Conservation (phyloP, 37 sponge, comb jelly and placozoan species). For the Beroe ovata region DNA sequence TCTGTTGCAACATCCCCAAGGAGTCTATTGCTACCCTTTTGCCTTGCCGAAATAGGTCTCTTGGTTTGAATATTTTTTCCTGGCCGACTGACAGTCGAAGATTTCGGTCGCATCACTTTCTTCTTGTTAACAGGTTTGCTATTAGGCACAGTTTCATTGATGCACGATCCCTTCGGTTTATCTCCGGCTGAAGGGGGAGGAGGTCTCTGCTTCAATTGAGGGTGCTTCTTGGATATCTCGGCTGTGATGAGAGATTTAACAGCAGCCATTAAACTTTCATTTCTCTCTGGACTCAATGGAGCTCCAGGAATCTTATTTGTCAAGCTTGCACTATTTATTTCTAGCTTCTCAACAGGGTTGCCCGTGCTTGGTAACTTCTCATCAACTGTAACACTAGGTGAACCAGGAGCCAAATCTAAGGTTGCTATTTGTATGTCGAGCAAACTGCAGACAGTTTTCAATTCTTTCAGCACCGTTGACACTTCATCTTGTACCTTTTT, state of each 20-base stretch:
- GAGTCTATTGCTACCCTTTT: neutral
- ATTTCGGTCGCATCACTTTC: slow-evolving; percentile 36
- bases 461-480: neutral
- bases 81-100: neutral
- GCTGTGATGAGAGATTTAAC: neutral
- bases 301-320: neutral
- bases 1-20: neutral
- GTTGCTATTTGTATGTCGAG: slow-evolving; percentile 20
- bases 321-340: neutral
- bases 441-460: neutral
- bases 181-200: neutral
- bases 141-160: slow-evolving; percentile 13
- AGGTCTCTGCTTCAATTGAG: neutral
- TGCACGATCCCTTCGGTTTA: neutral
- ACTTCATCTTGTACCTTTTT: slow-evolving; percentile 34
- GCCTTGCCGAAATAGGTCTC: slow-evolving; percentile 1
- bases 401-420: neutral
- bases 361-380: neutral
- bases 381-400: neutral
- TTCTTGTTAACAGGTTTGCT: neutral
- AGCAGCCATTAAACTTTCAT: slow-evolving; percentile 64
- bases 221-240: neutral
- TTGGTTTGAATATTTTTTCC: neutral
- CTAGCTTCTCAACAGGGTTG: neutral
- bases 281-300: slow-evolving; percentile 39